Conservation (phyloP, 2,888 invertebrate genomes). For the Pyrrhia umbra region DNA sequence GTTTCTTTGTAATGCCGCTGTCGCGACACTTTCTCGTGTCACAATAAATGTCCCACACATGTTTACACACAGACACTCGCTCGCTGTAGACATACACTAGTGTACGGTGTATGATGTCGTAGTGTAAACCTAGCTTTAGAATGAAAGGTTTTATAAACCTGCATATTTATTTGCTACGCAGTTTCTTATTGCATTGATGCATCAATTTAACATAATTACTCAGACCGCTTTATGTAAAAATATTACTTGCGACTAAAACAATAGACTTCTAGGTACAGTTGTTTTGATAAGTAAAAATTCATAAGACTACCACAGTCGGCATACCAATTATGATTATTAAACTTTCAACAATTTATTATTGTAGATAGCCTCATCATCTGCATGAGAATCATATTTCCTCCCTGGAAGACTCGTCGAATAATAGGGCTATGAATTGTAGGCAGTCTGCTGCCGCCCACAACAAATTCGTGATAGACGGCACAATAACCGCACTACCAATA, state of each 20-base stretch:
- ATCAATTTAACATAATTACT: constrained; percentile 45
- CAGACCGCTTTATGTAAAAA: constrained; percentile 29
- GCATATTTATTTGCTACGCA: constrained; percentile 17
- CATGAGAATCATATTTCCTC: constrained; percentile 50
- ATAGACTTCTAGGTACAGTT: constrained; percentile 19
- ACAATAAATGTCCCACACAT: too few species aligned
- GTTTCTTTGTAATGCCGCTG: too few species aligned
- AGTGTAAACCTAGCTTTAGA: too few species aligned
- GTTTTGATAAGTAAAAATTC: constrained; percentile 13
- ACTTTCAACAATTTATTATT: constrained; percentile 18
- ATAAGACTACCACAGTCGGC: constrained; percentile 17
- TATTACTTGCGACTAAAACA: constrained; percentile 30
- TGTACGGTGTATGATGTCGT: too few species aligned
- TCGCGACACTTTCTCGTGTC: too few species aligned
- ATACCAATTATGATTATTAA: constrained; percentile 17
- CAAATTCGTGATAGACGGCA: constrained; percentile 88
- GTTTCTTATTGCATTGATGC: constrained; percentile 24
- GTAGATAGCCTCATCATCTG: constrained; percentile 39
- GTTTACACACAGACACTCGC: too few species aligned
- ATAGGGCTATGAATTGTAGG: constrained; percentile 68
- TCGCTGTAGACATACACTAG: too few species aligned
- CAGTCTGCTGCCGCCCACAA: constrained; percentile 78
- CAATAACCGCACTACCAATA: constrained; percentile 88
- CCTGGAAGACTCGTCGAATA: constrained; percentile 57
- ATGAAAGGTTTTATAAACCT: constrained; percentile 18